Percentiles rank a stretch among this genome's conserved stretches.
phyloP scores from a whole-genome alignment of 2,113 vertebrate genomes.

The Cygnus buccinator region DNA sequence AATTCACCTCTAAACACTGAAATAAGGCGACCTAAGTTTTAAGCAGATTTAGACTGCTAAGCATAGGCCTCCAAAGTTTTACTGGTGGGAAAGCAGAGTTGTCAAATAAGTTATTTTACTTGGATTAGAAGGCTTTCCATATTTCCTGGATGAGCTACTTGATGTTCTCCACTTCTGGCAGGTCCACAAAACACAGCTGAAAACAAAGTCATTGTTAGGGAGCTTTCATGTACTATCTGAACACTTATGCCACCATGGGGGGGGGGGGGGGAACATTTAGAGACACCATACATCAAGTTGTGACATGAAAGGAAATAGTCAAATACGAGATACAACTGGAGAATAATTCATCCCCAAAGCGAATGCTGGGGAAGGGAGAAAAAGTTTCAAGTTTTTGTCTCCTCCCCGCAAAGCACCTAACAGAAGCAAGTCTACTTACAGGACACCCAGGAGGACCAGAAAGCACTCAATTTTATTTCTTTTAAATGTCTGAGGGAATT shows the following conservation, averaged over 20 bases:
- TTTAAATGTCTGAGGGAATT: not conserved
- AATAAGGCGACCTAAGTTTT: not conserved
- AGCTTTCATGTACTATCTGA: not conserved
- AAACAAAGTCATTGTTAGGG: not conserved
- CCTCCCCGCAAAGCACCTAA: not conserved
- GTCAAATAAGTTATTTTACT: not conserved
- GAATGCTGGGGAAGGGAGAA: not conserved
- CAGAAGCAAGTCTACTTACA: not conserved
- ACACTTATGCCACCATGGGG: not conserved
- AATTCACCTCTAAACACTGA: not conserved
- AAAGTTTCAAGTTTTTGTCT: not conserved
- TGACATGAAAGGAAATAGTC: not conserved
- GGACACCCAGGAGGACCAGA: not conserved
- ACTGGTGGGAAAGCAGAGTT: not conserved
- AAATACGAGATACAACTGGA: not conserved
- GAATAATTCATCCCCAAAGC: not conserved
- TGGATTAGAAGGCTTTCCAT: not conserved
- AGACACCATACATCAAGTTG: not conserved
- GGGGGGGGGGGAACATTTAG: not conserved
- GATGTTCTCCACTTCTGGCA: not conserved
- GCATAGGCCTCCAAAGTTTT: not conserved
- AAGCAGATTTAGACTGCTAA: not conserved
- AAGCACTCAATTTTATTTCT: not conserved
- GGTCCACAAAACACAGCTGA: not conserved
- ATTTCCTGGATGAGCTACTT: conserved; percentile 2